Evolutionary conservation across 1,140 invertebrate genomes (phyloP), one percentile per base, ranked within the genome.

Genomic region (Ruditapes philippinarum): DNA sequence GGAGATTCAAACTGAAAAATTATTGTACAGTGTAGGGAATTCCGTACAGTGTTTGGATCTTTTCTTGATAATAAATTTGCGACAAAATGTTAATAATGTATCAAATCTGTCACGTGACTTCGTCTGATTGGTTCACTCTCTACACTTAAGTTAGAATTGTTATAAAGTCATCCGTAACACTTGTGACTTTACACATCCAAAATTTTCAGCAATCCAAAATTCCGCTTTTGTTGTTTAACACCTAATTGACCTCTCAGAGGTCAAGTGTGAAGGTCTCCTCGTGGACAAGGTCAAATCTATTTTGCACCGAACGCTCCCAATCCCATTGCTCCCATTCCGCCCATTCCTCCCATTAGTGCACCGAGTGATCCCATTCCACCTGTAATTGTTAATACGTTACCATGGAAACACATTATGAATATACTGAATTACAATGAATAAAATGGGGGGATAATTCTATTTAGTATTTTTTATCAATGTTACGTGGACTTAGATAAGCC

Each of bases 361-460:
- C 51, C 79, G 31, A 81, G 36, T 65, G 51, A 28, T 38, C 60
- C 60, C 79, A 81, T 81, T 42, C 79, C 51, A 81, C 79, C 79
- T 81, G 79, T n/a, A 81, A 81, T 81, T 62, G 54, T 62, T 60
- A 60, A 65, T 42, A 40, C 65, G 79, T 81, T 60, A 57, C 54
- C 54, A 65, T 81, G 73, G 79, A 38, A 57, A 81, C 42, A 62
- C 11, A 22, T 14, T 54, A 22, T 54, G 51, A 54, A 45, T 45
- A 45, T 14, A 45, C 14, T 14, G 14, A 45, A 45, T 45, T n/a
- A n/a, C n/a, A n/a, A n/a, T n/a, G n/a, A n/a, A 45, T 45, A 45
- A 45, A 45, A 45, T 45, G 42, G 42, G 42, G n/a, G n/a, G n/a
- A n/a, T n/a, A n/a, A n/a, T 45, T 45, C 14, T 45, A 45, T 45